These are phyloP conservation scores for Prenolepis imparis DNA, from an alignment of 2,888 invertebrate genomes.

Conservation along the genomic window DNA sequence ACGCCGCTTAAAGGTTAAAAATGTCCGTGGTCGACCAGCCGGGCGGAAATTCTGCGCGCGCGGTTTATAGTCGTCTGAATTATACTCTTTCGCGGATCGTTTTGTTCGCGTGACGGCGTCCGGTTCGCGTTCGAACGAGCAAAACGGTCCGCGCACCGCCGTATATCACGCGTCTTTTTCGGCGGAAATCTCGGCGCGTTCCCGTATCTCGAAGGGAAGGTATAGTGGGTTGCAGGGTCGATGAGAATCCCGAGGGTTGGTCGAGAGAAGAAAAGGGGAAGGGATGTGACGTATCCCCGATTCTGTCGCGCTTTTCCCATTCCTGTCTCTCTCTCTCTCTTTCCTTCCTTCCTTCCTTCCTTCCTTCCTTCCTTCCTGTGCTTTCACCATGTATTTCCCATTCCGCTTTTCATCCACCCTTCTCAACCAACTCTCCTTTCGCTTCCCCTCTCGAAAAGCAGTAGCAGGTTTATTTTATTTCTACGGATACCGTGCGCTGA, in stretches of 20 bases:
- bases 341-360: slow-evolving; percentile 42
- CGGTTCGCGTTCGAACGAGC: slow-evolving; percentile 58
- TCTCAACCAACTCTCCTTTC: background rate
- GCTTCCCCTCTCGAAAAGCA: slow-evolving; percentile 2
- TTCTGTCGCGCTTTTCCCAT: slow-evolving; percentile 44
- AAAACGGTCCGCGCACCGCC: slow-evolving; percentile 41
- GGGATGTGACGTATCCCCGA: slow-evolving; percentile 25
- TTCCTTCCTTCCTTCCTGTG: slow-evolving; percentile 47
- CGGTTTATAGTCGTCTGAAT: slow-evolving; percentile 52
- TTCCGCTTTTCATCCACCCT: slow-evolving; percentile 19
- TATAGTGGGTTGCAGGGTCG: slow-evolving; percentile 25
- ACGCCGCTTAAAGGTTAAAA: slow-evolving; percentile 53
- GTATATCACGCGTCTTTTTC: slow-evolving; percentile 57
- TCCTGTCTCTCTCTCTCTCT: slow-evolving; percentile 20
- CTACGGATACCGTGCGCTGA: slow-evolving; percentile 52
- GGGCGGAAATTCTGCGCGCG: slow-evolving; percentile 47
- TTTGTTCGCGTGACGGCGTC: slow-evolving; percentile 52
- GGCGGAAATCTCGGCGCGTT: slow-evolving; percentile 62
- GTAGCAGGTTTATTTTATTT: slow-evolving; percentile 51
- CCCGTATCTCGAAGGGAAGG: slow-evolving; percentile 41
- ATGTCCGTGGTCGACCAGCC: slow-evolving; percentile 41
- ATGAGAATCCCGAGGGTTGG: slow-evolving; percentile 58
- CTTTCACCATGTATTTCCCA: slow-evolving; percentile 11
- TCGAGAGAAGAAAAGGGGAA: background rate
- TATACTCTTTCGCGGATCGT: slow-evolving; percentile 56